Conservation (phyloP, 1,140 invertebrate genomes). For the Aporrectodea caliginosa region DNA sequence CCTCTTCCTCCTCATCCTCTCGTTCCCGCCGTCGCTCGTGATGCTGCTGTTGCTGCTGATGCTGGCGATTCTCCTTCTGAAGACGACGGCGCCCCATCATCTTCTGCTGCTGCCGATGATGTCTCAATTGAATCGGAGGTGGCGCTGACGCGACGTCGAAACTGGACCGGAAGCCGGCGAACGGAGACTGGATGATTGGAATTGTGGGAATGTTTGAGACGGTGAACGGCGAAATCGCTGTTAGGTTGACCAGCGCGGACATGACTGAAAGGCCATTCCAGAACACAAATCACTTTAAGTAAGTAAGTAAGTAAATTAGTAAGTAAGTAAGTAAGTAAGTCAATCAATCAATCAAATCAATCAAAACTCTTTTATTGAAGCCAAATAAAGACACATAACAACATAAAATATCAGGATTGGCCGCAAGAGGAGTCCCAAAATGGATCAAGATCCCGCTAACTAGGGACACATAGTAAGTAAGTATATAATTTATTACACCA, state of each 20-base stretch:
- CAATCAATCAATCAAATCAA: background rate
- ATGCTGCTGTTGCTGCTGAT: background rate
- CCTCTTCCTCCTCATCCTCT: background rate
- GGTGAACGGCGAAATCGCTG: background rate
- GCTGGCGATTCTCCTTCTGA: background rate
- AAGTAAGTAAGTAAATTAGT: background rate
- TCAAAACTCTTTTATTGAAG: background rate
- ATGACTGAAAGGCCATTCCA: background rate
- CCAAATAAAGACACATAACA: background rate
- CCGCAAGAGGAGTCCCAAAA: background rate
- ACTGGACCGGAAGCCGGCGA: background rate
- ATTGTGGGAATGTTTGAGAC: background rate
- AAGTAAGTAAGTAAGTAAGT: background rate
- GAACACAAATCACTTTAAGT: too few relatives aligned
- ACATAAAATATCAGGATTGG: background rate
- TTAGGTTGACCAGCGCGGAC: background rate
- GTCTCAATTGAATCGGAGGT: background rate
- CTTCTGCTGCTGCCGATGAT: background rate
- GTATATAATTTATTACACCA: too few relatives aligned
- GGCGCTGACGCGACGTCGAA: background rate
- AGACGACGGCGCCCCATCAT: background rate
- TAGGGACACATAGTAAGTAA: too few relatives aligned
- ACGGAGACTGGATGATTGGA: background rate
- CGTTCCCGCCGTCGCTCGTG: background rate
- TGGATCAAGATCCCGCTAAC: background rate